Conservation (phyloP, 53 echinoderm and acorn worm species). For the Astropecten irregularis region DNA sequence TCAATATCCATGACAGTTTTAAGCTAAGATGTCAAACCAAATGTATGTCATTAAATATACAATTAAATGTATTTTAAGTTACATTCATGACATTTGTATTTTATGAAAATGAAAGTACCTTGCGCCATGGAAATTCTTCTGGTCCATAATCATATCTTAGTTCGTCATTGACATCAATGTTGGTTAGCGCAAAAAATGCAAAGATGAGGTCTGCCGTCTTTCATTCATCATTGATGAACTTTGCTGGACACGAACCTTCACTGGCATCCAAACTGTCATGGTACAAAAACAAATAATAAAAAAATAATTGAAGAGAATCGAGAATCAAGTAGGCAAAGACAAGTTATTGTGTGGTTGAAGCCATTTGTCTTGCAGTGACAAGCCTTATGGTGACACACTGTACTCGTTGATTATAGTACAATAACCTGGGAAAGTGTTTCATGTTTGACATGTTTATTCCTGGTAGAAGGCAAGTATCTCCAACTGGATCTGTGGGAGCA, state of each 20-base stretch:
- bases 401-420: too few species aligned
- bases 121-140: conserved; percentile 55
- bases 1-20: too few species aligned
- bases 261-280: conserved; percentile 14
- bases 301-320: too few species aligned
- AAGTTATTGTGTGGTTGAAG: background rate
- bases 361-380: background rate
- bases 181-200: conserved; percentile 44
- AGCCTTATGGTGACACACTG: background rate
- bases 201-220: conserved; percentile 33
- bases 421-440: too few species aligned
- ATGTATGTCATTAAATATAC: background rate
- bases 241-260: conserved; percentile 45
- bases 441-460: too few species aligned
- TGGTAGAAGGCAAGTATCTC: background rate
- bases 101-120: conserved; percentile 35
- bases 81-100: too few species aligned
- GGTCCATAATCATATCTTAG: conserved; percentile 59
- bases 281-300: background rate
- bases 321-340: conserved; percentile 1
- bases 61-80: too few species aligned
- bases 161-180: conserved; percentile 39
- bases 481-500: background rate
- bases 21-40: background rate
- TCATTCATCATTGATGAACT: conserved; percentile 56